Evolutionary conservation across 1,140 invertebrate species (phyloP), one percentile per base, ranked within the genome.

Genomic region (Gonatopus flavifemur): DNA sequence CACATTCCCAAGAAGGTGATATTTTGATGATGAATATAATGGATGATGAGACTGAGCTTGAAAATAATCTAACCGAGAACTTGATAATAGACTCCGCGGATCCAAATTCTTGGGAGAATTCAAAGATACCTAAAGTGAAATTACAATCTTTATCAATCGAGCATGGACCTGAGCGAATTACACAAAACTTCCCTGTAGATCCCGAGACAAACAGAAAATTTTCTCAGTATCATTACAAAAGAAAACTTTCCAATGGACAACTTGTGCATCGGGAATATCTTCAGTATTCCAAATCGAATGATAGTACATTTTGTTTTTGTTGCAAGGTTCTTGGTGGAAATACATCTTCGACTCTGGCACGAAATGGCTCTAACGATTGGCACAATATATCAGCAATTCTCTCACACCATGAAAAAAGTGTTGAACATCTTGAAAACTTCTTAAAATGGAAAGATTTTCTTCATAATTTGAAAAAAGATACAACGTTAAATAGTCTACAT

Each of bases 401-500:
- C 32, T 3, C 13, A 20, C 8, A 22, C 3, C 52, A 55, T 37
- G 30, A 49, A 22, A 31, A 37, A 20, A 32, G 28, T 28, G 24
- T 12, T 18, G 16, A n/a, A 12, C 31, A 44, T 33, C 15, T 44
- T 8, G 3, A 18, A 18, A 32, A 16, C 15, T 44, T 32, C n/a
- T 18, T 32, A 33, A 18, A 31, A 33, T 53, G 28, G 44, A 49
- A 35, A 48, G 25, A 40, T 38, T 39, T 52, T 39, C 35, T 49
- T 45, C 49, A 35, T 13, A 31, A 49, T 36, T 49, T 44, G 20
- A 28, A 48, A 48, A 48, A 54, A 37, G 9, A 41, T 40, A 35
- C 39, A 46, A 31, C 43, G 35, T 50, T 53, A 32, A 32, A 51
- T 50, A 21, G 33, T 47, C 33, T 49, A 45, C 59, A 55, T 58